Evolutionary conservation across 2,797 vertebrate species (phyloP), one percentile per base, ranked within the genome.

Genomic region (Coracias cyanogaster): DNA sequence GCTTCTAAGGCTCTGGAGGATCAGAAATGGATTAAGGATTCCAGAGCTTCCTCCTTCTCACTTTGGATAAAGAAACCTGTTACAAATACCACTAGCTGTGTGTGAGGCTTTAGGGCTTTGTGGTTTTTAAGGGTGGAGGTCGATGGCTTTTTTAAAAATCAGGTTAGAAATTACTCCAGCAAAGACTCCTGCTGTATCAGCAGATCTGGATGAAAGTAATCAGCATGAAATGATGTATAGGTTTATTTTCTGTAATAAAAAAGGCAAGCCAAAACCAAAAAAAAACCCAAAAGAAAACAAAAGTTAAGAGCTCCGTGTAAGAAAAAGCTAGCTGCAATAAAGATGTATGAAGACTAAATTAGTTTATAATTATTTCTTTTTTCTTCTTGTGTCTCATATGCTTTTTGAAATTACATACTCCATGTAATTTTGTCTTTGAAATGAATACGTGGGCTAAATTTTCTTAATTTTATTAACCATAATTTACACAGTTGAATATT

Each of bases 141-240:
- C 79, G 91, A 82, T 46, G 29, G 11, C 5, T 77, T 76, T 82
- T 83, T 92, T 4, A 11, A 84, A 84, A 89, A 82, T 28, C 19
- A 86, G 16, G 54, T 79, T 87, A 80, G 89, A 95, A 92, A 94
- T 85, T 65, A 89, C 69, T 88, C 65, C 54, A 71, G 45, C 64
- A 77, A 91, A 73, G 37, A 64, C 41, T 85, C 55, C 37, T 69
- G 67, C 57, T 86, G 28, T 48, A 48, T 96, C 94, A 93, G 89
- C 76, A 87, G 60, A 85, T 78, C 43, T 60, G 67, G 67, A 94
- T 82, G 65, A 87, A 96, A 92, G 64, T 31, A 82, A 92, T 79
- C 60, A 84, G 61, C 57, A 81, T 37, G 80, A 90, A 90, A 92
- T 77, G 54, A 92, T 62, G 29, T 71, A 88, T 62, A 37, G 13